Base-by-base conservation (phyloP, 2,113 vertebrate genomes). In the Trichomycterus rosablanca region DNA sequence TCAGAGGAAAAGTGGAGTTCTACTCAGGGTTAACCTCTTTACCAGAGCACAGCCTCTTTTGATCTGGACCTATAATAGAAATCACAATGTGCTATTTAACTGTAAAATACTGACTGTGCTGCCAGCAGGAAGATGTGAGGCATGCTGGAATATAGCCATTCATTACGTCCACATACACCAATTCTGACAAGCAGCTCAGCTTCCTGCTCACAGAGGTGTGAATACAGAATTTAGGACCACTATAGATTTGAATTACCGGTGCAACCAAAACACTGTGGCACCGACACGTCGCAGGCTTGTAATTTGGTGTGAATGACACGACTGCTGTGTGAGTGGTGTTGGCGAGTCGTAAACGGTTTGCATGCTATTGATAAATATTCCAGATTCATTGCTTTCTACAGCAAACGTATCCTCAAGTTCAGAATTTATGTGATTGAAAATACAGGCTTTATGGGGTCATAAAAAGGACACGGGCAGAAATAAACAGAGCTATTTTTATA, bases 51-150 rank as follows among this genome's bases (percentile, higher is more conserved):
- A 15, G 24, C 48, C 7, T 59, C 42, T 43, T 65, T 60, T 70
- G 61, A 65, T 65, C 32, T 51, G 23, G 26, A 54, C 34, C 42
- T 59, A 48, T 70, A 65, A 65, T 65, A 65, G 54, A 65, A 70
- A 70, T 65, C 56, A 55, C 62, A 55, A 56, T 55, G 50, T 59
- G 56, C 48, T 49, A 55, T 51, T 51, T 70, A 65, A 70, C 50
- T 30, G 64, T 70, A 70, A 65, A 40, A 54, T 30, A 59, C 61
- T 55, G 23, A 19, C 19, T 40, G 34, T 22, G 30, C 60, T 59
- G 54, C 50, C 24, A 70, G 32, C 6, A 45, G 37, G 46, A 58
- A 46, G 35, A 58, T 63, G 52, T 52, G 40, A 53, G 60, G 54
- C 59, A 55, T 59, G 61, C 42, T 20, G 28, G 35, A 53, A 55